Evolutionary conservation across 2,113 vertebrate genomes (phyloP).

Genomic region (Brachyhypopomus gauderio): DNA sequence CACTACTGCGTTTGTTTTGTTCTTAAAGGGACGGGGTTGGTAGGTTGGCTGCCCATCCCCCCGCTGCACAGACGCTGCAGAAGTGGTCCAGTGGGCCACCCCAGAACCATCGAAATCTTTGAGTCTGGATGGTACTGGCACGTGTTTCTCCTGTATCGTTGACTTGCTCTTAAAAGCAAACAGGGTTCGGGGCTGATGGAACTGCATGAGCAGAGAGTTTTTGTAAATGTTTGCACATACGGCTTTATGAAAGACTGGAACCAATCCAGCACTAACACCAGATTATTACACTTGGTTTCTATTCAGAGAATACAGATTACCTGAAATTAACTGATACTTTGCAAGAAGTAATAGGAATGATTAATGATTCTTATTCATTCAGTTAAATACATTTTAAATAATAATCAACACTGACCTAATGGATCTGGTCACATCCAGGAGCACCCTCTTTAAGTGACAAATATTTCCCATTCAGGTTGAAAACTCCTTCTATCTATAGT

Average conservation of each 20-base stretch:
- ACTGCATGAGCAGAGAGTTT: background rate
- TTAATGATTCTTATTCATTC: background rate
- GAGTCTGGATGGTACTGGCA: slow-evolving; percentile 1
- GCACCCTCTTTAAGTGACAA: background rate
- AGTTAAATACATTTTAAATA: background rate
- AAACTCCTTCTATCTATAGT: background rate
- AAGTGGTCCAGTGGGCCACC: background rate
- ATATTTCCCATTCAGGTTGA: background rate
- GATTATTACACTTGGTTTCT: background rate
- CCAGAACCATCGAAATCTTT: slow-evolving; percentile 32
- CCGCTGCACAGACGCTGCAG: background rate
- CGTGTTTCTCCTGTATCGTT: background rate
- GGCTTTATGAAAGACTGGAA: background rate
- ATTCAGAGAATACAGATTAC: background rate
- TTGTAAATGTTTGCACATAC: slow-evolving; percentile 8
- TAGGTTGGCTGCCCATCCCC: background rate
- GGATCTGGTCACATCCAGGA: background rate
- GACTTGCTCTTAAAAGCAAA: background rate
- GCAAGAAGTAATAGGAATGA: background rate
- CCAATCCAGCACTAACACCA: background rate
- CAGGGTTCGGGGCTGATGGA: background rate
- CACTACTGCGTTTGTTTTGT: background rate
- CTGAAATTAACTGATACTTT: background rate
- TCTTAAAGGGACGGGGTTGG: background rate
- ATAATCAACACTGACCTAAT: background rate